Evolutionary conservation across 2,113 vertebrate genomes (phyloP).

Genomic region (Nannobrachium achirus): DNA sequence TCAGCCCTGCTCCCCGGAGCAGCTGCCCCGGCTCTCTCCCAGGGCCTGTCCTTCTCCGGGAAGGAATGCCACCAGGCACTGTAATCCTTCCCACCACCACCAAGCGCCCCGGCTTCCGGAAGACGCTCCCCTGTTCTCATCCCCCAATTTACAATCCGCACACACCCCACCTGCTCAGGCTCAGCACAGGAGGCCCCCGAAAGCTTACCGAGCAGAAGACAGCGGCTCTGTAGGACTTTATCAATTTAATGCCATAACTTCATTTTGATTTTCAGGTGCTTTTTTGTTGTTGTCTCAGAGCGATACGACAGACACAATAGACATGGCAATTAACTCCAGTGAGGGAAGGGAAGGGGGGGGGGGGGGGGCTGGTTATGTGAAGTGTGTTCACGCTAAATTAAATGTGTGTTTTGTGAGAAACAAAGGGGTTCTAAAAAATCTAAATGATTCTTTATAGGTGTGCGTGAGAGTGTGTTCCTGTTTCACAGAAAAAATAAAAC

Average conservation of each 20-base stretch:
- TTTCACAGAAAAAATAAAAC: constrained; percentile 7
- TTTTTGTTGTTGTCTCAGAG: constrained; percentile 55
- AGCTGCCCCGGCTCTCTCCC: constrained; percentile 70
- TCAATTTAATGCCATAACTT: constrained; percentile 63
- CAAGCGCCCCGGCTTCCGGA: constrained; percentile 64
- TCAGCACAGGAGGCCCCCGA: constrained; percentile 41
- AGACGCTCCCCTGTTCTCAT: constrained; percentile 40
- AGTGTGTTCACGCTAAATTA: constrained; percentile 66
- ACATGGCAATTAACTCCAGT: constrained; percentile 72
- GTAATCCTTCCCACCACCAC: constrained; percentile 71
- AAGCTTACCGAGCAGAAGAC: constrained; percentile 30
- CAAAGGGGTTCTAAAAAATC: constrained; percentile 55
- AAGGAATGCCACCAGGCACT: constrained; percentile 72
- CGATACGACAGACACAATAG: constrained; percentile 61
- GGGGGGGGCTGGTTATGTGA: constrained; percentile 52
- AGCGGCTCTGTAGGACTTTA: constrained; percentile 37
- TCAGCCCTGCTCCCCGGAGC: constrained; percentile 67
- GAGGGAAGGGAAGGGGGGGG: neutral
- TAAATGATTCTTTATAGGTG: constrained; percentile 33
- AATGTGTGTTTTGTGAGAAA: constrained; percentile 49
- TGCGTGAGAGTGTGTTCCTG: constrained; percentile 26
- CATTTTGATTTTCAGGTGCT: constrained; percentile 54
- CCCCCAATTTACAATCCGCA: constrained; percentile 55
- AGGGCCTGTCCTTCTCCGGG: constrained; percentile 68
- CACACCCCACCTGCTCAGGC: constrained; percentile 70